Percentiles rank a stretch among this genome's conserved stretches.
phyloP scores from a whole-genome alignment of 2,113 vertebrate species.

The Gnathonemus echidnorhynchus region DNA sequence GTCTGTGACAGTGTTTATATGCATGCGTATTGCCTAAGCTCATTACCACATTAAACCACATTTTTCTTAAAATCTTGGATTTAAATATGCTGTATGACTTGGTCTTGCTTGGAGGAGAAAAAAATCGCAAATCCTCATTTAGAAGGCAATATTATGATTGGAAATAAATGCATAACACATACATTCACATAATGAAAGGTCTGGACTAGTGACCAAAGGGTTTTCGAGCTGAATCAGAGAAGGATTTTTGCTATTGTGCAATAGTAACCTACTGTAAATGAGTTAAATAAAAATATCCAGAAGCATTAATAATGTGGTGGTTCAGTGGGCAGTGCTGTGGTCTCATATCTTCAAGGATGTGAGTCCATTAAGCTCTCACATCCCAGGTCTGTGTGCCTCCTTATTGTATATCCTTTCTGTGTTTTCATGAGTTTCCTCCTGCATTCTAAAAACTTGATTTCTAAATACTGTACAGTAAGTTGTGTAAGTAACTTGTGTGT shows the following conservation, averaged over 20 bases:
- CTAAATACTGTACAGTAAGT: background rate
- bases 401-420: background rate
- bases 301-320: background rate
- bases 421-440: background rate
- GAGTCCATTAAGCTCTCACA: background rate
- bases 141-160: background rate
- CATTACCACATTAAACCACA: background rate
- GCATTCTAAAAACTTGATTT: background rate
- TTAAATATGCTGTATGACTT: slow-evolving; percentile 18
- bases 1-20: background rate
- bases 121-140: slow-evolving; percentile 15
- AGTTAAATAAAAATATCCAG: background rate
- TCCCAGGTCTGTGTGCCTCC: background rate
- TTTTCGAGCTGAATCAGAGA: background rate
- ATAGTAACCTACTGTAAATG: background rate
- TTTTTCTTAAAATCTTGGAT: slow-evolving; percentile 20
- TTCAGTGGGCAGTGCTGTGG: background rate
- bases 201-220: background rate
- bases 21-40: background rate
- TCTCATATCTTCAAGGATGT: background rate
- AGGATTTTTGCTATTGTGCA: background rate
- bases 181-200: background rate
- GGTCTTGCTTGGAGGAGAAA: slow-evolving; percentile 12
- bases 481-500: background rate
- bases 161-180: background rate